Percentiles rank a stretch among this genome's conserved stretches.
Evolutionary conservation across 2,888 invertebrate genomes (phyloP).

Genomic region (Philereme transversata): DNA sequence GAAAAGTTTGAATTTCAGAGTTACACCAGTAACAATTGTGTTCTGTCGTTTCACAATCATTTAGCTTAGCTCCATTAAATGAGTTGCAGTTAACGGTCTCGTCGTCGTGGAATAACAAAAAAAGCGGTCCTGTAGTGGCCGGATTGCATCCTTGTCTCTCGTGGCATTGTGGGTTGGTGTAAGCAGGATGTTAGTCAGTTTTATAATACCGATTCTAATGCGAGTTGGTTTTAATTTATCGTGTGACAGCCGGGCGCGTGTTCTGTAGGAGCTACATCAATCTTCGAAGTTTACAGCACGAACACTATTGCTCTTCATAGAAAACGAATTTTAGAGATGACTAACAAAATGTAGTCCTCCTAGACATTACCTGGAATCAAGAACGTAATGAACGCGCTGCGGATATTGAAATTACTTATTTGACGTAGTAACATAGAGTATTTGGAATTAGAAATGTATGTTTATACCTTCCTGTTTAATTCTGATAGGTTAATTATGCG

Average conservation of each 20-base stretch:
- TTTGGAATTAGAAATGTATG: too few species aligned
- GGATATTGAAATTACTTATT: background rate
- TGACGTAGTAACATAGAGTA: too few species aligned
- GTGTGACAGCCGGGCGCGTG: constrained; percentile 74
- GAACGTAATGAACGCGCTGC: background rate
- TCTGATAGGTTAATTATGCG: too few species aligned
- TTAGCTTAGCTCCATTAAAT: constrained; percentile 66
- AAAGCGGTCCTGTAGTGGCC: constrained; percentile 69
- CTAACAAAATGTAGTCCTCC: constrained; percentile 39
- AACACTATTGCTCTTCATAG: constrained; percentile 42
- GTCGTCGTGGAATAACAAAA: constrained; percentile 72
- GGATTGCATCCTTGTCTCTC: constrained; percentile 67
- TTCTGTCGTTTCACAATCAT: constrained; percentile 29
- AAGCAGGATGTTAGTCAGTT: constrained; percentile 68
- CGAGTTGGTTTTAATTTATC: constrained; percentile 80
- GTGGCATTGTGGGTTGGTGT: constrained; percentile 51
- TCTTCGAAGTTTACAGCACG: constrained; percentile 53
- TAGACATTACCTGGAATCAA: background rate
- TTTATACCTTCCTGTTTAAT: too few species aligned
- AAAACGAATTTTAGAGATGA: constrained; percentile 55
- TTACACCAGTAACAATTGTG: constrained; percentile 15
- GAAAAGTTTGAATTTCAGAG: background rate
- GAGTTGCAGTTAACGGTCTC: constrained; percentile 75
- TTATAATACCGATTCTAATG: constrained; percentile 71
- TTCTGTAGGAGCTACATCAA: constrained; percentile 73